A percentile compares a stretch with the other conserved stretches of the same genome.
Evolutionary conservation across 2,113 vertebrate genomes (phyloP).

Genomic region (Lepisosteus osseus): DNA sequence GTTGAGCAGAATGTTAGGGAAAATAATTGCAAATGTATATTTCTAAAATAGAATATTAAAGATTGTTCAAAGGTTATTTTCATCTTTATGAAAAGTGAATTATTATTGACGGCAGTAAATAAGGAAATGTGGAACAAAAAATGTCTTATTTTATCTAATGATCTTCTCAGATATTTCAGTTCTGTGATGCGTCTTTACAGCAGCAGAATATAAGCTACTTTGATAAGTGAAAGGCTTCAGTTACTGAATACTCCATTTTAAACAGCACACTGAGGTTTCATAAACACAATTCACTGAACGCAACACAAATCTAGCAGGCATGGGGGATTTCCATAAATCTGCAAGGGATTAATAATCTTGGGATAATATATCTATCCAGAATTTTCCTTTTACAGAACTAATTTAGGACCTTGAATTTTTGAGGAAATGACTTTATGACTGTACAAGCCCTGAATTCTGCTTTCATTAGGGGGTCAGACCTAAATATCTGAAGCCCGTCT

Average conservation of each 20-base stretch:
- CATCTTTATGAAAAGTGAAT: no score
- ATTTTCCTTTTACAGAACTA: conserved; percentile 13
- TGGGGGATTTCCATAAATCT: conserved; percentile 6
- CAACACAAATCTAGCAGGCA: not conserved
- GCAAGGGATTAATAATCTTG: not conserved
- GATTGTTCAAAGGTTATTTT: no score
- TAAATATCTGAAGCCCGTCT: conserved; percentile 9
- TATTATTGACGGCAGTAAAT: no score
- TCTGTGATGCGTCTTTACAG: not conserved
- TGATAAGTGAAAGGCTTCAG: not conserved
- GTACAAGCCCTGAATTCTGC: conserved; percentile 16
- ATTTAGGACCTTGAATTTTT: conserved; percentile 16
- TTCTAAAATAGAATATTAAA: no score
- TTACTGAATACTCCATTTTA: not conserved
- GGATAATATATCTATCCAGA: conserved; percentile 10
- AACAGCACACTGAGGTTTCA: not conserved
- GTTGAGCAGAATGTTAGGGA: no score
- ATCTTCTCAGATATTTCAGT: no score
- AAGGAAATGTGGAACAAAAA: no score
- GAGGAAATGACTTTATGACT: conserved; percentile 23
- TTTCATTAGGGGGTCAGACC: conserved; percentile 21
- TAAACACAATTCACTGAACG: not conserved
- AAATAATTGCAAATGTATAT: no score
- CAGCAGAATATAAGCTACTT: not conserved
- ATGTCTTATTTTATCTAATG: no score